A percentile compares a stretch with the other conserved stretches of the same genome.
Evolutionary conservation across 2,888 invertebrate genomes (phyloP).

Genomic region (Sicus ferrugineus): DNA sequence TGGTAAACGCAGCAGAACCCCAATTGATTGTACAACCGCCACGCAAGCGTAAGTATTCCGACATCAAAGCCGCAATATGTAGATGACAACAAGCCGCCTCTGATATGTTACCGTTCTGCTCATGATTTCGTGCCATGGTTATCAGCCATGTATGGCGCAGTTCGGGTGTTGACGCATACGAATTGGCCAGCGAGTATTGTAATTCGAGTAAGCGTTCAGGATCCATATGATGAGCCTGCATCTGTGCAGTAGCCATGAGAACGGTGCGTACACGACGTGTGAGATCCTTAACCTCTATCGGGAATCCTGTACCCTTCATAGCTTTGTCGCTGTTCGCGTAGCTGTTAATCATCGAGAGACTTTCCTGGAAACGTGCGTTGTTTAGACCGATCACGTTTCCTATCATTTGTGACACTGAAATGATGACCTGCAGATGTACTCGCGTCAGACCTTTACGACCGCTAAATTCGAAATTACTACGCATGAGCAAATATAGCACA

Average conservation of each 20-base stretch:
- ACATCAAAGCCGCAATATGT: conserved; percentile 94
- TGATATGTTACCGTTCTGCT: conserved; percentile 82
- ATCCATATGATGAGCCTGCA: conserved; percentile 89
- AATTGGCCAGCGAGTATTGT: conserved; percentile 90
- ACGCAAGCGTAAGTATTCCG: conserved; percentile 87
- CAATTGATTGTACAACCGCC: conserved; percentile 68
- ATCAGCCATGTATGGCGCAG: conserved; percentile 95
- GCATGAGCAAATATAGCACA: conserved; percentile 89
- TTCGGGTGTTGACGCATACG: conserved; percentile 93
- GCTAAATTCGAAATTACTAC: conserved; percentile 92
- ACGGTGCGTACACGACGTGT: conserved; percentile 94
- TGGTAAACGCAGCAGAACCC: conserved; percentile 87
- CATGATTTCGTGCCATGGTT: conserved; percentile 88
- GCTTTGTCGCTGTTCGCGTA: conserved; percentile 92
- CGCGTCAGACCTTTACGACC: conserved; percentile 83
- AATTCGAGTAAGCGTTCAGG: conserved; percentile 91
- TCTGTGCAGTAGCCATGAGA: conserved; percentile 91
- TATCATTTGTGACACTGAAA: conserved; percentile 92
- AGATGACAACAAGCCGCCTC: conserved; percentile 96
- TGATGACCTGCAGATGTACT: conserved; percentile 93
- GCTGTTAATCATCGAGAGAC: conserved; percentile 89
- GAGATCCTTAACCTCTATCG: conserved; percentile 90
- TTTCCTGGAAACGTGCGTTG: conserved; percentile 94
- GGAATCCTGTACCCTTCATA: conserved; percentile 92
- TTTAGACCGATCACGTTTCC: conserved; percentile 90